These are phyloP conservation scores for Nezara viridula DNA, from an alignment of 2,888 invertebrate species.

Conservation along the genomic window DNA sequence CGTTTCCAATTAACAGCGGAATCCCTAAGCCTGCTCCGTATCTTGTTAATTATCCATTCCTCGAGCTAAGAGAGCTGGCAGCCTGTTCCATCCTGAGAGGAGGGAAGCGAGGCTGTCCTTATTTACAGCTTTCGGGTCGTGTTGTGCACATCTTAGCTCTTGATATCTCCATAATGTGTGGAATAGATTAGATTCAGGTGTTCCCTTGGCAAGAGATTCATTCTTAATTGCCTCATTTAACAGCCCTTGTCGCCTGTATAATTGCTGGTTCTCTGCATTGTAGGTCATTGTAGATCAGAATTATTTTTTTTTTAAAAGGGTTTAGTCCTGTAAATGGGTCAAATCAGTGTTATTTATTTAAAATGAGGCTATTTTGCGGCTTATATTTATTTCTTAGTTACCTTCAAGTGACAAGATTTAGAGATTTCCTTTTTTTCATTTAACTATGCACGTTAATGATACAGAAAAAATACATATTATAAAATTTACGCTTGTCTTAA, in stretches of 20 bases:
- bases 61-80: background rate
- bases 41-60: background rate
- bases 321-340: background rate
- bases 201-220: background rate
- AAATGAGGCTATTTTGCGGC: no score
- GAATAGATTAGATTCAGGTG: background rate
- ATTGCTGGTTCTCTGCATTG: background rate
- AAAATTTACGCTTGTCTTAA: no score
- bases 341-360: background rate
- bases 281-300: background rate
- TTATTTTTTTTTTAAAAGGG: background rate
- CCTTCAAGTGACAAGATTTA: no score
- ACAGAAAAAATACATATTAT: no score
- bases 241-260: background rate
- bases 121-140: background rate
- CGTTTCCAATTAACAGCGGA: background rate
- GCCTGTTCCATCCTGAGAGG: background rate
- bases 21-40: background rate
- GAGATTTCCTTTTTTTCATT: no score
- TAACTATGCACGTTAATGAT: no score
- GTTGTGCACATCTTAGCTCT: background rate
- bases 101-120: background rate
- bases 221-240: background rate
- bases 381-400: no score
- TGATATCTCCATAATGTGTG: background rate